Base-by-base conservation (phyloP, 2,888 invertebrate species). In the Augiades crinisus region DNA sequence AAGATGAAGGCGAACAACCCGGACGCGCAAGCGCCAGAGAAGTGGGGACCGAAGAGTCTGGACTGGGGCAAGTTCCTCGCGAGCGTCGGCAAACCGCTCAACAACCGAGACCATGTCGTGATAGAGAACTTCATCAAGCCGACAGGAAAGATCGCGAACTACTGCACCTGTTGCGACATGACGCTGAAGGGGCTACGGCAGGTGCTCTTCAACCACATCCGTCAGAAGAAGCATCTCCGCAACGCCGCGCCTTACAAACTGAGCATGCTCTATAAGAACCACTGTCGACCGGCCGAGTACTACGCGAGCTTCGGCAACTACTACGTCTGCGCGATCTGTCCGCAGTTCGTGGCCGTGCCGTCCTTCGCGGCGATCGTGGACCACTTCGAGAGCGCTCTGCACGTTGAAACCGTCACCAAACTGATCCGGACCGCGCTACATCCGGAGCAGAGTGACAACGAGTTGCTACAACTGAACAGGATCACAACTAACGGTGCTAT, bases 61-160 rank as follows among this genome's bases (percentile, higher is more conserved):
- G 87, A 85, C 59, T 89, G 89, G 89, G 77, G 79, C 0, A 88
- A 87, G 55, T 89, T 83, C 59, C 60, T 89, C n/a, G 81, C 83
- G 6, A 80, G 81, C 47, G 81, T 81, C 2, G 87, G 88, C 6
- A 88, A 87, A 40, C 85, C 86, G 0, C 66, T 80, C 50, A 78
- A 85, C 57, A 77, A 59, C 6, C 70, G 80, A 5, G 89, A 89
- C 38, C 84, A 87, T 43, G 87, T 89, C 0, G 78, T 87, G 17
- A 81, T 88, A 1, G 89, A 89, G 49, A 89, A 89, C 60, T 89
- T 89, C 21, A 88, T 89, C 0, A 85, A 78, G 41, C 83, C 89
- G 0, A 81, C 85, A 0, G 86, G 86, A 0, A 89, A 89, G 65
- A 74, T 86, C 3, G 80, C 83, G 0, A 88, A 88, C 57, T 83